Evolutionary conservation across 2,888 invertebrate species (phyloP).

Genomic region (Gnatocerus cornutus): DNA sequence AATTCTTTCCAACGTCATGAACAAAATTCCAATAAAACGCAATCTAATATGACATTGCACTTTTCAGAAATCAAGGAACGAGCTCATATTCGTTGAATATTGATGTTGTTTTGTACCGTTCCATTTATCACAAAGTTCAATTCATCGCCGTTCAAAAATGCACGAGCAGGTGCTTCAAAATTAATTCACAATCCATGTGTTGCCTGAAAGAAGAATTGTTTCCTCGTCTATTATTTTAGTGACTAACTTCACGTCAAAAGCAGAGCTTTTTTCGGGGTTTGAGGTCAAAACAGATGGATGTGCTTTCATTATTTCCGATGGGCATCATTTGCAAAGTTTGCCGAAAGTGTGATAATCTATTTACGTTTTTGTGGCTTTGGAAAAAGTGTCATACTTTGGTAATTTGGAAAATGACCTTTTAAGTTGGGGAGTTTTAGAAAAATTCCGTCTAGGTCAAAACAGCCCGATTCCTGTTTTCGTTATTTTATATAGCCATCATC

Average conservation of each 20-base stretch:
- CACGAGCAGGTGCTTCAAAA: not conserved
- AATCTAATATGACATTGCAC: constrained; percentile 1
- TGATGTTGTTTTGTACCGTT: not conserved
- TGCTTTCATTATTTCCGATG: not conserved
- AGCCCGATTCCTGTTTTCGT: too few species aligned
- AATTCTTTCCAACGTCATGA: not conserved
- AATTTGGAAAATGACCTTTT: too few species aligned
- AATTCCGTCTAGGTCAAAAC: too few species aligned
- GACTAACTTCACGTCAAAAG: not conserved
- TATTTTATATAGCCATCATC: too few species aligned
- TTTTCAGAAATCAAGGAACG: constrained; percentile 3
- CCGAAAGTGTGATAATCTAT: too few species aligned
- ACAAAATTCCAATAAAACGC: not conserved
- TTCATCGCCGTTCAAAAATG: not conserved
- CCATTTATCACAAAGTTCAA: constrained; percentile 4
- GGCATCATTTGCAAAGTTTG: too few species aligned
- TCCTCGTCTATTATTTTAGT: not conserved
- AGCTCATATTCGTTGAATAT: constrained; percentile 2
- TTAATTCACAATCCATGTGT: not conserved
- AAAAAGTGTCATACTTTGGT: too few species aligned
- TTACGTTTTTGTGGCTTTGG: too few species aligned
- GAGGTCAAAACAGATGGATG: not conserved
- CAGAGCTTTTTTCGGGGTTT: not conserved
- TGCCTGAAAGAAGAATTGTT: not conserved
- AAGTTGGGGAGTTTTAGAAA: too few species aligned